phyloP scores from a whole-genome alignment of 2,888 invertebrate genomes.

The Acanthacorydalis orientalis region DNA sequence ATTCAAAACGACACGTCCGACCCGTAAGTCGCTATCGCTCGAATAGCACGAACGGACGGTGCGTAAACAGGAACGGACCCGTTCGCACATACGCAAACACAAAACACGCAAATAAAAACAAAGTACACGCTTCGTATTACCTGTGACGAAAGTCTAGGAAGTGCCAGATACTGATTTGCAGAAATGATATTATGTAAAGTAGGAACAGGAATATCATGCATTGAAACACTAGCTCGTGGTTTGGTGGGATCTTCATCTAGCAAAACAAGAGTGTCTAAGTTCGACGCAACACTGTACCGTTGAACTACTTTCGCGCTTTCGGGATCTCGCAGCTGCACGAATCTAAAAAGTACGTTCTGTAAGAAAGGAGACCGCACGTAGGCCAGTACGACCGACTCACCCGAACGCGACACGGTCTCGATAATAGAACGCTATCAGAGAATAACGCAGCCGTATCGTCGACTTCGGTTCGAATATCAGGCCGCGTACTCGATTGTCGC shows the following conservation, averaged over 20 bases:
- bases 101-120: too few species aligned
- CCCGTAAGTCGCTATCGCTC: too few species aligned
- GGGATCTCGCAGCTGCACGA: constrained; percentile 42
- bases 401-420: constrained; percentile 77
- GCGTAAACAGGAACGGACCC: background rate
- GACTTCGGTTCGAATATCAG: constrained; percentile 69
- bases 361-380: background rate
- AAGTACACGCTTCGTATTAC: constrained; percentile 22
- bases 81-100: background rate
- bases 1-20: too few species aligned
- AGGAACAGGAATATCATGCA: constrained; percentile 77
- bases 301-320: constrained; percentile 44
- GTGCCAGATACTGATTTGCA: constrained; percentile 70
- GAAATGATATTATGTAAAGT: constrained; percentile 78
- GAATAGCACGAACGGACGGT: background rate
- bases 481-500: constrained; percentile 81
- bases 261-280: constrained; percentile 65
- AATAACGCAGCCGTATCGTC: constrained; percentile 65
- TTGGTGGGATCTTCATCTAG: constrained; percentile 74
- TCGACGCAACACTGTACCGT: constrained; percentile 54
- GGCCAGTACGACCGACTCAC: constrained; percentile 25
- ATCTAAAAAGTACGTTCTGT: constrained; percentile 29
- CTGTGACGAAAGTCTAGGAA: constrained; percentile 88
- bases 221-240: constrained; percentile 73
- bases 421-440: constrained; percentile 76